Evolutionary conservation across 2,113 vertebrate genomes (phyloP), one percentile per base, ranked within the genome.

Genomic region (Ceyx margarethae): DNA sequence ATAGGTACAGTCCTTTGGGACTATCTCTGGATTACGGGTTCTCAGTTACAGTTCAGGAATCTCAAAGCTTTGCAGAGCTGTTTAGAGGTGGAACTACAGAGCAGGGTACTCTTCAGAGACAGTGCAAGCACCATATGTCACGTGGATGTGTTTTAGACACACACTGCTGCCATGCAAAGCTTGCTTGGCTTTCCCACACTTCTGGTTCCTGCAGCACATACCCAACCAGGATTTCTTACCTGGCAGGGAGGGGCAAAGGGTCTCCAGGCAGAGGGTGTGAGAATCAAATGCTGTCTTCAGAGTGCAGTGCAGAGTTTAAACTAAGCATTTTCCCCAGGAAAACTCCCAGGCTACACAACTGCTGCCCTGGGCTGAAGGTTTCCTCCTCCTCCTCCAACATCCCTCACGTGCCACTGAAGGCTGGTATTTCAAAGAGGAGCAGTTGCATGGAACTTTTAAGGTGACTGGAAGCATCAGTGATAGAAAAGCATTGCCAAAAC

Each of bases 151-250:
- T 61, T 82, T 60, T 87, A 73, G 35, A 79, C n/a, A 81, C 8
- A 90, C 13, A 65, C 10, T 40, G 90, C 75, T 95, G 85, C 80
- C 92, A 85, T 95, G 96, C 93, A 95, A 81, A 89, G 31, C 23
- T 87, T 76, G 31, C 80, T 95, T 88, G 91, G 90, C 92, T 88
- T 81, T 81, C 91, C 58, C 81, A 40, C 11, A 7, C 66, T 91
- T 92, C 89, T 82, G 68, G 85, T 96, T 94, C 85, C 90, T 87
- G 75, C 79, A 87, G 91, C 51, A 84, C 66, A 72, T 33, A 84
- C 45, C 78, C 62, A 58, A 75, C 37, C 56, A 86, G 43, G 79
- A 94, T 90, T 96, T 96, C 89, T 87, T 90, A 77, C 86, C 87
- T 91, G 69, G 57, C 83, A 80, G 19, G 54, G 72, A 90, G 58